Percentiles rank a stretch among this genome's conserved stretches.
These are phyloP conservation scores for Drosophila testacea DNA, from an alignment of 2,888 invertebrate genomes.

Conservation along the genomic window DNA sequence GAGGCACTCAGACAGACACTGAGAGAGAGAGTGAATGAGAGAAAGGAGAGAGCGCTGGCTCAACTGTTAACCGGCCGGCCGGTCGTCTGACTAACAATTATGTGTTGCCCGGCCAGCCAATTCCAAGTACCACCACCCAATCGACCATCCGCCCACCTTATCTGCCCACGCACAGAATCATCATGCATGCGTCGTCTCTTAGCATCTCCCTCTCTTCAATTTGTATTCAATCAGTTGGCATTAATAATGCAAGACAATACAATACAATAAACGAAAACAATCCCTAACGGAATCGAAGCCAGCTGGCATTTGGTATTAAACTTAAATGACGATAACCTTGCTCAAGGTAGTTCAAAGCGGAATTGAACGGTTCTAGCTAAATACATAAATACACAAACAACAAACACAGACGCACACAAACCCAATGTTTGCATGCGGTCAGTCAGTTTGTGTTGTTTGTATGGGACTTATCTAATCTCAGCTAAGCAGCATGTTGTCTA, in stretches of 20 bases:
- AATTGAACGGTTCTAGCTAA: conserved; percentile 39
- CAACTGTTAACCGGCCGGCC: conserved; percentile 14
- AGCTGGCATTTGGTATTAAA: conserved; percentile 34
- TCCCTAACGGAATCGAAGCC: conserved; percentile 27
- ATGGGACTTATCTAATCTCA: conserved; percentile 46
- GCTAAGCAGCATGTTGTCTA: conserved; percentile 14
- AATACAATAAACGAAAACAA: conserved; percentile 12
- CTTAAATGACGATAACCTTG: conserved; percentile 55
- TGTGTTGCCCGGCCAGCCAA: conserved; percentile 6
- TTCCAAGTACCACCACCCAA: background rate
- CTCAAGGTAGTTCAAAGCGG: conserved; percentile 59
- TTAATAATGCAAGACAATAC: conserved; percentile 26
- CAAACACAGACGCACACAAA: background rate
- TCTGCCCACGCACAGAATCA: conserved; percentile 36
- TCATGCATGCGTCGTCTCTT: background rate
- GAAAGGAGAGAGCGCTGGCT: conserved; percentile 1
- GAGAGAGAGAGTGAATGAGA: conserved; percentile 17
- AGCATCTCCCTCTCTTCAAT: background rate
- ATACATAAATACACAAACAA: conserved; percentile 16
- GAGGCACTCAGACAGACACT: background rate
- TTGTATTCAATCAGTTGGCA: conserved; percentile 9
- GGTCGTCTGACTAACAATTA: conserved; percentile 21
- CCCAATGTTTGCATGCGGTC: background rate
- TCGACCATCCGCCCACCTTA: conserved; percentile 10
- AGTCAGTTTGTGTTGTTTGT: conserved; percentile 7